Conservation (phyloP, 2,113 vertebrate species). For the Sebastes fasciatus region DNA sequence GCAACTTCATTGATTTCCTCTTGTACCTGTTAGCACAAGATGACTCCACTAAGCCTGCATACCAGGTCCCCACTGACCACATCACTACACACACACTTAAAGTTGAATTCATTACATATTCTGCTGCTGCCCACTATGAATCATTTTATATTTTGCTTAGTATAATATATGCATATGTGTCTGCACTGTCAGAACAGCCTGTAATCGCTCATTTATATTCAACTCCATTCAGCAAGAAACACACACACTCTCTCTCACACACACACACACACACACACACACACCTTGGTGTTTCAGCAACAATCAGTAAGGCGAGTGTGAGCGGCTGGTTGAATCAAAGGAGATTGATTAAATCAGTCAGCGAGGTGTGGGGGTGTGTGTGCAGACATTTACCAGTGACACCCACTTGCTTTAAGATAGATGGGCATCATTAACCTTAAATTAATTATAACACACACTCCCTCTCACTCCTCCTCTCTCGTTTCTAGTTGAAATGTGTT, state of each 20-base stretch:
- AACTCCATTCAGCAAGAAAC: background rate
- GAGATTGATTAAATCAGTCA: slow-evolving; percentile 38
- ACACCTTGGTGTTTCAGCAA: slow-evolving; percentile 2
- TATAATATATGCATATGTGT: slow-evolving; percentile 9
- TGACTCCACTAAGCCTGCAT: slow-evolving; percentile 2
- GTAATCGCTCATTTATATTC: slow-evolving; percentile 8
- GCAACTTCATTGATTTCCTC: slow-evolving; percentile 29
- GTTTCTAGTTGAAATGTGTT: background rate
- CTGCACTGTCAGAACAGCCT: slow-evolving; percentile 1
- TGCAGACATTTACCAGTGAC: background rate
- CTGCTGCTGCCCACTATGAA: background rate
- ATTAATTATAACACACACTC: slow-evolving; percentile 39
- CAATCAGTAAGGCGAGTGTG: slow-evolving; percentile 12
- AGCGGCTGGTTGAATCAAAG: slow-evolving; percentile 21
- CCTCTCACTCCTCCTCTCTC: background rate
- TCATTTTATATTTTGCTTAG: background rate
- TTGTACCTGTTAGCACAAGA: slow-evolving; percentile 20
- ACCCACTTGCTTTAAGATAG: slow-evolving; percentile 41
- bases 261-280: slow-evolving; percentile 4
- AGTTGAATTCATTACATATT: slow-evolving; percentile 1
- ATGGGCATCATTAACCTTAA: slow-evolving; percentile 48
- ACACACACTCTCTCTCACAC: background rate
- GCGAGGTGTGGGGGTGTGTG: background rate
- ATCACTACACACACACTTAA: background rate
- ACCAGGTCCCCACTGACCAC: background rate